Conservation (phyloP, 2,888 invertebrate genomes). For the Diaphora mendica region DNA sequence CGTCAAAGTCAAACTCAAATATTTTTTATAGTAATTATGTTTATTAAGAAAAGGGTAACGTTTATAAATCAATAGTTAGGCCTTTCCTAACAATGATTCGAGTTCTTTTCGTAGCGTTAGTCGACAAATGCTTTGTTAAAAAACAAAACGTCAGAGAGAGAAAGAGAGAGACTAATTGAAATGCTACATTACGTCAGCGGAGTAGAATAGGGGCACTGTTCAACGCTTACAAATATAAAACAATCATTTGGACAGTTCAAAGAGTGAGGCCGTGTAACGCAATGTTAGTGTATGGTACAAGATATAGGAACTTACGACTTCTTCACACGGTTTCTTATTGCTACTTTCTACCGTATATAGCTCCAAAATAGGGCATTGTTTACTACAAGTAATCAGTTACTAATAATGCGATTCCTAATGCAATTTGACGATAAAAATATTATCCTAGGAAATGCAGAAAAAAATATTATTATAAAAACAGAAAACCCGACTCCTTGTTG, state of each 20-base stretch:
- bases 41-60: slow-evolving; percentile 51
- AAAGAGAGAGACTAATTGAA: slow-evolving; percentile 74
- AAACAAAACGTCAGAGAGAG: slow-evolving; percentile 68
- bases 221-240: slow-evolving; percentile 84
- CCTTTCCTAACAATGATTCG: slow-evolving; percentile 57
- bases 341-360: too few species aligned
- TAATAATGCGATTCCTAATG: not conserved
- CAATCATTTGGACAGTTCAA: slow-evolving; percentile 85
- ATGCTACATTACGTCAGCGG: slow-evolving; percentile 79
- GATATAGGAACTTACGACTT: slow-evolving; percentile 17
- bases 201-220: slow-evolving; percentile 76
- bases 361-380: not conserved
- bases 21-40: slow-evolving; percentile 11
- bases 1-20: not conserved
- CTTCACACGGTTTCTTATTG: not conserved
- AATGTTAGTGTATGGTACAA: slow-evolving; percentile 61
- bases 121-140: slow-evolving; percentile 72
- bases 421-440: not conserved
- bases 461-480: not conserved
- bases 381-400: not conserved
- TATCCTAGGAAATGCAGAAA: not conserved
- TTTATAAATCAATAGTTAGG: slow-evolving; percentile 49
- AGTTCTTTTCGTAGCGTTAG: slow-evolving; percentile 62
- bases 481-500: too few species aligned
- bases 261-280: slow-evolving; percentile 79